Percentiles rank a stretch among this genome's conserved stretches.
Conservation (phyloP, 92 coral and sea anemone species). For the Zoanthus sansibaricus region DNA sequence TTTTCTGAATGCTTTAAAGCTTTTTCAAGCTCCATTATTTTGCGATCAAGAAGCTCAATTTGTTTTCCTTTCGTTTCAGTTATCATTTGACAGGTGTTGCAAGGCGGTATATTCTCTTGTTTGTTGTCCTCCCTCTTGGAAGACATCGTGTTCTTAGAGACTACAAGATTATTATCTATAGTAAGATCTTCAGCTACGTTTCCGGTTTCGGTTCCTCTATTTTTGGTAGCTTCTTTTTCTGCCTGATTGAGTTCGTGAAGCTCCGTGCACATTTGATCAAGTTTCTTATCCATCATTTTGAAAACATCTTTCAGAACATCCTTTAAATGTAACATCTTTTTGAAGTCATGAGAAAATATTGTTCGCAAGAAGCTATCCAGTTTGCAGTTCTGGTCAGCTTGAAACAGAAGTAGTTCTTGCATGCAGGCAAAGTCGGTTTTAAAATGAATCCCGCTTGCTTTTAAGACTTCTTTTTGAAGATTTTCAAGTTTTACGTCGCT, state of each 20-base stretch:
- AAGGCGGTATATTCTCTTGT: not conserved
- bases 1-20: conserved; percentile 35
- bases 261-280: conserved; percentile 17
- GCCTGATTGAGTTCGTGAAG: not conserved
- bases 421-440: conserved; percentile 15
- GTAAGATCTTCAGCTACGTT: not conserved
- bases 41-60: not conserved
- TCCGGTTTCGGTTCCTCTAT: not conserved
- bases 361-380: not conserved
- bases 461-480: conserved; percentile 18
- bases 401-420: conserved; percentile 31
- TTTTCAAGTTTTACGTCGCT: conserved; percentile 11
- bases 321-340: not conserved
- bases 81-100: conserved; percentile 15
- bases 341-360: not conserved
- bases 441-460: not conserved
- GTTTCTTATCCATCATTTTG: not conserved
- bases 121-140: not conserved
- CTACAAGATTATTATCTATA: not conserved
- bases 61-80: conserved; percentile 23
- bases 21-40: conserved; percentile 24
- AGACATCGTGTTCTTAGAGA: not conserved
- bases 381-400: not conserved
- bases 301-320: conserved; percentile 1
- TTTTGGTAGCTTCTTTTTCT: conserved; percentile 2